Evolutionary conservation across 1,140 invertebrate genomes (phyloP).

Genomic region (Bombus turneri): DNA sequence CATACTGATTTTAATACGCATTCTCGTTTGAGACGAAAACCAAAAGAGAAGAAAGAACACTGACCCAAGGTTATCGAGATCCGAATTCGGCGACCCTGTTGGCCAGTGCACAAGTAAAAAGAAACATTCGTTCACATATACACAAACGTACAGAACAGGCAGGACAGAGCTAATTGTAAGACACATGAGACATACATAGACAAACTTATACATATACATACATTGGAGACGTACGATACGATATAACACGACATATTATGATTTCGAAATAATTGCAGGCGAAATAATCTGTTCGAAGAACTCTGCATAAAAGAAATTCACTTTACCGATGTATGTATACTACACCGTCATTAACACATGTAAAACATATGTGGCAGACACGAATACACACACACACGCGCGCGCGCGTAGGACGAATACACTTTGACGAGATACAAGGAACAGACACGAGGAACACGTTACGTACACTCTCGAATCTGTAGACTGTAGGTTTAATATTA

Average conservation of each 20-base stretch:
- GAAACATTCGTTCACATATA: slow-evolving; percentile 35
- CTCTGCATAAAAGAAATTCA: slow-evolving; percentile 64
- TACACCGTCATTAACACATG: slow-evolving; percentile 14
- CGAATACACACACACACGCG: slow-evolving; percentile 37
- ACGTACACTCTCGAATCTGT: slow-evolving; percentile 72
- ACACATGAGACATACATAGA: neutral
- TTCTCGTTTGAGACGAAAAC: slow-evolving; percentile 16
- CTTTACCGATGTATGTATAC: slow-evolving; percentile 54
- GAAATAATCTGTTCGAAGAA: slow-evolving; percentile 58
- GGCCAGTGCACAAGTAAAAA: slow-evolving; percentile 49
- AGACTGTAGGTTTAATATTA: slow-evolving; percentile 77
- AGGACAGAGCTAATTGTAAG: neutral
- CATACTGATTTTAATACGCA: slow-evolving; percentile 44
- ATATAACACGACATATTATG: neutral
- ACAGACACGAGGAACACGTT: slow-evolving; percentile 48
- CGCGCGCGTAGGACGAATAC: slow-evolving; percentile 34
- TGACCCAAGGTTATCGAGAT: slow-evolving; percentile 50
- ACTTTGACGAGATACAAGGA: slow-evolving; percentile 49
- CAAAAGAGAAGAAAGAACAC: slow-evolving; percentile 9
- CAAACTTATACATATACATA: slow-evolving; percentile 17
- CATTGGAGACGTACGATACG: neutral
- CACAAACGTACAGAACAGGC: neutral
- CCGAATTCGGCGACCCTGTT: slow-evolving; percentile 64
- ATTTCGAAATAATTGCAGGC: slow-evolving; percentile 54
- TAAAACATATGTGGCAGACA: slow-evolving; percentile 20